These are phyloP conservation scores for Channa striata DNA, from an alignment of 2,797 vertebrate species.

Conservation along the genomic window DNA sequence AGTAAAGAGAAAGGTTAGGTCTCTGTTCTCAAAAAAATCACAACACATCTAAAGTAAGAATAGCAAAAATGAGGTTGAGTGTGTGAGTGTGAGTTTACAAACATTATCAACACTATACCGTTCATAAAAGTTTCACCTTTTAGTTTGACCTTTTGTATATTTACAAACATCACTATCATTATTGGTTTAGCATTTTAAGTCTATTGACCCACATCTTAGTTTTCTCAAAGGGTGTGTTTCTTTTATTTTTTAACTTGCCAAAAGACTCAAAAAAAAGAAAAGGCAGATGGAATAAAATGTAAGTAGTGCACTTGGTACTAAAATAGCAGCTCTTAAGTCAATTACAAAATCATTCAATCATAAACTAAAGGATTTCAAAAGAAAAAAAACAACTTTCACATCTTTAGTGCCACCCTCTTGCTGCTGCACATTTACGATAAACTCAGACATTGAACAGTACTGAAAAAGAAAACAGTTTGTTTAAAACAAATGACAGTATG, in stretches of 20 bases:
- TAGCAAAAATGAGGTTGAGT: neutral
- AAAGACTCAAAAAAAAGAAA: neutral
- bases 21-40: conserved; percentile 16
- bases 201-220: too few species aligned
- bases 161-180: neutral
- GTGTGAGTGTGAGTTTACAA: too few species aligned
- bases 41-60: conserved; percentile 13
- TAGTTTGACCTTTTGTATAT: neutral
- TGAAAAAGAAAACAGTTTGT: too few species aligned
- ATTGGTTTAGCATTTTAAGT: neutral
- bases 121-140: neutral
- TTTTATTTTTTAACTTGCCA: neutral
- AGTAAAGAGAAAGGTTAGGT: conserved; percentile 29
- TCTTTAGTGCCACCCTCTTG: neutral
- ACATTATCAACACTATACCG: neutral
- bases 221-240: neutral
- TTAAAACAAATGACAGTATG: too few species aligned
- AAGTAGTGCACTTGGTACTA: neutral
- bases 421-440: too few species aligned
- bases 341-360: neutral
- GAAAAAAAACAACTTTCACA: neutral
- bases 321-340: neutral
- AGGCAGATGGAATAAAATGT: neutral
- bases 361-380: neutral
- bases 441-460: too few species aligned